These are phyloP conservation scores for Speoplatyrhinus poulsoni DNA, from an alignment of 2,113 vertebrate genomes.

Conservation along the genomic window DNA sequence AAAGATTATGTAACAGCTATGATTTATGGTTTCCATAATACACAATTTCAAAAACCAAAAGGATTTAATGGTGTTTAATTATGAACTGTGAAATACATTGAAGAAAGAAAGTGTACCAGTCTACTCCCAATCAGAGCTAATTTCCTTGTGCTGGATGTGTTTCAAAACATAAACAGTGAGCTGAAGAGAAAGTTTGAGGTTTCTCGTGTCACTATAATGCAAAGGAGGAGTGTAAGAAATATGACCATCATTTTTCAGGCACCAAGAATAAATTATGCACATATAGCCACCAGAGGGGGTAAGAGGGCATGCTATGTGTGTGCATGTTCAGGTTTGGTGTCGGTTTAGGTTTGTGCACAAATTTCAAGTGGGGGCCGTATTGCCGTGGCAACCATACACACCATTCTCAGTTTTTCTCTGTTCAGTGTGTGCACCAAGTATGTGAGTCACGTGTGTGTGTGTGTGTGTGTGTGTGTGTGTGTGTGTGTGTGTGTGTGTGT, in stretches of 20 bases:
- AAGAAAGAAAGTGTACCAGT: no score
- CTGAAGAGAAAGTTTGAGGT: no score
- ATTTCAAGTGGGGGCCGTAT: constrained; percentile 37
- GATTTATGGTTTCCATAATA: no score
- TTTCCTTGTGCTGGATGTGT: no score
- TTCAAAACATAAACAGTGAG: no score
- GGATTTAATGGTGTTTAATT: no score
- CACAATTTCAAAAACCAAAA: no score
- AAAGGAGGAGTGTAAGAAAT: no score
- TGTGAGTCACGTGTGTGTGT: constrained; percentile 7
- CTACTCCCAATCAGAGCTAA: no score
- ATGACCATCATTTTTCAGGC: neutral
- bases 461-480: constrained; percentile 20
- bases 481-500: neutral
- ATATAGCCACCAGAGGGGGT: constrained; percentile 1
- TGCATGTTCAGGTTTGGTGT: neutral
- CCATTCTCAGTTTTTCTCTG: constrained; percentile 20
- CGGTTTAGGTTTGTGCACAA: constrained; percentile 8
- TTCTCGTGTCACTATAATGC: no score
- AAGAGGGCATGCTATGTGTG: neutral
- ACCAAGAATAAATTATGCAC: constrained; percentile 47
- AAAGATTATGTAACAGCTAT: no score
- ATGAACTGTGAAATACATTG: no score
- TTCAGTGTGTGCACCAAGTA: neutral
- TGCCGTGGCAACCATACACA: constrained; percentile 62